These are phyloP conservation scores for Oryzias celebensis DNA, from an alignment of 2,113 vertebrate genomes.

Conservation along the genomic window DNA sequence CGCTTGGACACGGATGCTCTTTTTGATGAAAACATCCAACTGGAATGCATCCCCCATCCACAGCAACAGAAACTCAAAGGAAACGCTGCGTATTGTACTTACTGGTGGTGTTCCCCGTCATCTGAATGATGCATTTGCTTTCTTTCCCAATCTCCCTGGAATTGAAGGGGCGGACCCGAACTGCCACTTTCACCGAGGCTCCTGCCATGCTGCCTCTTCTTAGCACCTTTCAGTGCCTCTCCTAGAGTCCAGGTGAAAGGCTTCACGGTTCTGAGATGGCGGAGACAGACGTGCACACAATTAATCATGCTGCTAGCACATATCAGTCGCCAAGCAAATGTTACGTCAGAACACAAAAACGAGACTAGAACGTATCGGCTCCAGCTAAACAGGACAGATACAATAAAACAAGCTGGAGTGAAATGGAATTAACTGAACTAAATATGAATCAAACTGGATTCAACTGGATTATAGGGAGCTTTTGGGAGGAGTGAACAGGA, in stretches of 20 bases:
- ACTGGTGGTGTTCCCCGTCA: conserved; percentile 98
- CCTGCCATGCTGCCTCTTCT: conserved; percentile 83
- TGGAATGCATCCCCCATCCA: not conserved
- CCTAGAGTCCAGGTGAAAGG: conserved; percentile 16
- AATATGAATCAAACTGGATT: too few relatives aligned
- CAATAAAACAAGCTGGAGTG: too few relatives aligned
- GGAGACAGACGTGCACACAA: not conserved
- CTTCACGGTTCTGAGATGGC: conserved; percentile 28
- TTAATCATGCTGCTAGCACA: not conserved
- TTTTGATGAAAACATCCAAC: not conserved
- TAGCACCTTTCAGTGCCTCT: conserved; percentile 47
- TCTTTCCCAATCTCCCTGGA: conserved; percentile 92
- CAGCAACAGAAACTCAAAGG: not conserved
- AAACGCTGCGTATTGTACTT: conserved; percentile 69
- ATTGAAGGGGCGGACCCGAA: conserved; percentile 97
- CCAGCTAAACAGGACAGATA: too few relatives aligned
- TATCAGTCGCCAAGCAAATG: not conserved
- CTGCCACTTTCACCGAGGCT: conserved; percentile 97
- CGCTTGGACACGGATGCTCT: too few relatives aligned
- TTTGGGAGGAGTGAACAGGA: too few relatives aligned
- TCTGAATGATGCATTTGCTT: conserved; percentile 98
- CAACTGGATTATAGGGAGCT: too few relatives aligned
- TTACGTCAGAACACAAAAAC: not conserved
- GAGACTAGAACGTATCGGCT: too few relatives aligned
- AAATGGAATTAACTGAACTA: too few relatives aligned